Percentiles rank a stretch among this genome's conserved stretches.
Conservation (phyloP, 2,113 vertebrate genomes). For the Jacana jacana region DNA sequence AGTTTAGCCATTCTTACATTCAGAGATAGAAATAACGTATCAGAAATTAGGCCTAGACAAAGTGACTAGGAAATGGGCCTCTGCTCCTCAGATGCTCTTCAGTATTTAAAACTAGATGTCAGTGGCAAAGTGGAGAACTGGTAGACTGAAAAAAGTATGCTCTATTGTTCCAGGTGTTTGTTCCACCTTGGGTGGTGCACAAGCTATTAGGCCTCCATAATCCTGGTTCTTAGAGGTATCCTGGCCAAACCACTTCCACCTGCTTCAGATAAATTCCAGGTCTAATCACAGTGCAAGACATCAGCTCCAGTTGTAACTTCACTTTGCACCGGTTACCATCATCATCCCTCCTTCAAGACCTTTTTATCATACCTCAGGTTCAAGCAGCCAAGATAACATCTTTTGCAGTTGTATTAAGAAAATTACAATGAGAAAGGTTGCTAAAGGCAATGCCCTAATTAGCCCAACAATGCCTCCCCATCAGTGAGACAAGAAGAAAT, state of each 20-base stretch:
- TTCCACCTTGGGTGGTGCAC: background rate
- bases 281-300: background rate
- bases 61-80: background rate
- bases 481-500: background rate
- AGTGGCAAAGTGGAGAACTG: background rate
- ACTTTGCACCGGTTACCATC: background rate
- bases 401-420: background rate
- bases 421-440: background rate
- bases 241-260: background rate
- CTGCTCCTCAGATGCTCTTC: background rate
- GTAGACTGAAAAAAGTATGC: background rate
- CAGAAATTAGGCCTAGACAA: background rate
- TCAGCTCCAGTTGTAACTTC: background rate
- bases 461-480: background rate
- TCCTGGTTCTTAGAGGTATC: background rate
- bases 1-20: background rate
- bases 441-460: background rate
- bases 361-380: background rate
- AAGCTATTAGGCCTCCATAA: background rate
- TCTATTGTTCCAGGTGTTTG: background rate
- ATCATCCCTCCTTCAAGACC: background rate
- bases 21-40: background rate
- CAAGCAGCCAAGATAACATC: background rate
- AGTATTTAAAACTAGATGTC: background rate
- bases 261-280: background rate